Percentiles rank a stretch among this genome's conserved stretches.
Conservation (phyloP, 2,797 vertebrate genomes). For the Rhinella marina region DNA sequence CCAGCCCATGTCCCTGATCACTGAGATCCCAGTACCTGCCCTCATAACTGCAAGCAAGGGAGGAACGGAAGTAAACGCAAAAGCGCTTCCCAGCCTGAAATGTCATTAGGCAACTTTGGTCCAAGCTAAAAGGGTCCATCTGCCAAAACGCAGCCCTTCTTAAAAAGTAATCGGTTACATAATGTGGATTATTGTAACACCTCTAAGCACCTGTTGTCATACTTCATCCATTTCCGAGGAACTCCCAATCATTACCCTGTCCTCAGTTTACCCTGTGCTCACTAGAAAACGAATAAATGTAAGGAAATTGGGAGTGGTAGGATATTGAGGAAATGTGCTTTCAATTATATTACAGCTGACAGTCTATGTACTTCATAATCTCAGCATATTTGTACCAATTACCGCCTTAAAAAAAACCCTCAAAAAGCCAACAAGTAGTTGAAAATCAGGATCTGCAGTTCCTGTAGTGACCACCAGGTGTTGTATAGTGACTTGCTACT, state of each 20-base stretch:
- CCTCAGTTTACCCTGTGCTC: background rate
- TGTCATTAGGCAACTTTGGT: constrained; percentile 9
- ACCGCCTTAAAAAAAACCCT: background rate
- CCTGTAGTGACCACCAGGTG: background rate
- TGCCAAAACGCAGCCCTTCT: constrained; percentile 7
- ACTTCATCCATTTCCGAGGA: constrained; percentile 4
- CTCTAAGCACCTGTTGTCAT: constrained; percentile 17
- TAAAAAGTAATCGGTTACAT: constrained; percentile 7
- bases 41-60: background rate
- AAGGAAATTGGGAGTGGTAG: constrained; percentile 21
- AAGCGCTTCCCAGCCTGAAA: constrained; percentile 27
- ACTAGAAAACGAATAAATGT: background rate
- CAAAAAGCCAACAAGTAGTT: background rate
- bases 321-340: background rate
- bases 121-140: background rate
- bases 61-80: background rate
- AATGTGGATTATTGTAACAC: background rate
- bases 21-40: constrained; percentile 6
- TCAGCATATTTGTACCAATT: background rate
- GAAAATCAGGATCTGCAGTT: background rate
- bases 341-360: background rate
- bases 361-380: background rate
- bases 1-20: background rate
- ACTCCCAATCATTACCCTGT: background rate
- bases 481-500: background rate